Base-by-base conservation (phyloP, 2,113 vertebrate genomes). In the Cephalopholis sonnerati region DNA sequence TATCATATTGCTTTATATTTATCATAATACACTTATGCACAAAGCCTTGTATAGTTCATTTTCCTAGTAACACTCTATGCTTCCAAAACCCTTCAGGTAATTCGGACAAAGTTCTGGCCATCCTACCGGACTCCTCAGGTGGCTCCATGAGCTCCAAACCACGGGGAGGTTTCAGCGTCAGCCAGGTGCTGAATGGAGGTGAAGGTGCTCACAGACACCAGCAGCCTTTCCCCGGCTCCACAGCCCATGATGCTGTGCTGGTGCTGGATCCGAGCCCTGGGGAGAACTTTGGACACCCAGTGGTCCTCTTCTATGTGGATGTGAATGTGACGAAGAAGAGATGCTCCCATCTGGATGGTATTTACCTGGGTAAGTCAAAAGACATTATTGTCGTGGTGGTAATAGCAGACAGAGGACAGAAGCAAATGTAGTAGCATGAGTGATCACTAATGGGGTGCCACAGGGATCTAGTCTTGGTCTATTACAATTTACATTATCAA, bases 241-340 rank as follows among this genome's bases (percentile, higher is more conserved):
- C 77, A 12, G 91, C 93, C 50, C 96, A 96, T 2, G 96, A 96
- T 32, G 95, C 91, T 0, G 93, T 96, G 70, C 84, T 96, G 61
- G 93, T 96, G 44, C 86, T 96, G 51, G 96, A 96, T 81, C 96
- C 95, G 0, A 96, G 91, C 55, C 96, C 96, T 0, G 94, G 92
- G 7, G 93, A 96, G 85, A 96, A 94, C 88, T 96, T 96, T 61
- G 96, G 96, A 22, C 96, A 96, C 83, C 94, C 95, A 0, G 90
- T 96, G 25, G 84, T 94, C 7, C 93, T 96, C 15, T 96, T 96
- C 87, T 96, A 96, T 9, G 85, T 96, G 65, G 95, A 96, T 54
- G 77, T 95, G 66, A 96, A 96, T 48, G 89, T 95, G 66, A 95
- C 95, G 0, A 96, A 96, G 85, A 96, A 95, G 77, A 94, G 91